Evolutionary conservation across 2,797 vertebrate genomes (phyloP), one percentile per base, ranked within the genome.

Genomic region (Acestrorhynchus altus): DNA sequence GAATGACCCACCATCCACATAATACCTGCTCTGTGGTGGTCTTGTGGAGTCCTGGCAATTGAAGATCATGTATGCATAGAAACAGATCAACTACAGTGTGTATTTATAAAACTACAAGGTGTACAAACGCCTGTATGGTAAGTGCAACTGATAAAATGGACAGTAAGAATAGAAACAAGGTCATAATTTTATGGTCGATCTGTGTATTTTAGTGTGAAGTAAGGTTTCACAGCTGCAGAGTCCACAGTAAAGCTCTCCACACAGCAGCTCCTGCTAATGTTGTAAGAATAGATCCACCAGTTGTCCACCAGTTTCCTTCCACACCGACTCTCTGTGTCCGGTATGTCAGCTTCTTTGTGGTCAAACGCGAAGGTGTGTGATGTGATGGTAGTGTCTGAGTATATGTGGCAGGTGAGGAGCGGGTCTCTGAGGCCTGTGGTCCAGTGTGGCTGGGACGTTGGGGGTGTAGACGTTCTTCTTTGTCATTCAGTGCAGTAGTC

Each of bases 401-500:
- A 16, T 42, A 42, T 20, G 28, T 22, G 31, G 15, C n/a, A 13
- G 18, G 24, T 75, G 22, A 28, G 66, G 31, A 16, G 42, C 31
- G 60, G 15, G 44, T 60, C 24, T 54, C 59, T 54, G 26, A 67
- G 54, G 35, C 20, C 7, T 80, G 8, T 52, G 57, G 49, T 78
- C 67, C 40, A 57, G 11, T n/a, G 40, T 57, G 26, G 15, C 16
- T 15, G 12, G 9, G 44, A 16, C 20, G 46, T 68, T 31, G 2
- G 31, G 31, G 31, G 31, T 2, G 2, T 35, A n/a, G n/a, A n/a
- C n/a, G 31, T 35, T 65, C 52, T 66, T 51, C 46, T 71, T 9
- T 11, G 4, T 11, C 1, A 35, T 47, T 76, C 65, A 61, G 71
- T 83, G 81, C 68, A 72, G 64, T 20, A 70, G 54, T 76, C 39